phyloP scores from a whole-genome alignment of 2,113 vertebrate species.

The Nyctereutes procyonoides region DNA sequence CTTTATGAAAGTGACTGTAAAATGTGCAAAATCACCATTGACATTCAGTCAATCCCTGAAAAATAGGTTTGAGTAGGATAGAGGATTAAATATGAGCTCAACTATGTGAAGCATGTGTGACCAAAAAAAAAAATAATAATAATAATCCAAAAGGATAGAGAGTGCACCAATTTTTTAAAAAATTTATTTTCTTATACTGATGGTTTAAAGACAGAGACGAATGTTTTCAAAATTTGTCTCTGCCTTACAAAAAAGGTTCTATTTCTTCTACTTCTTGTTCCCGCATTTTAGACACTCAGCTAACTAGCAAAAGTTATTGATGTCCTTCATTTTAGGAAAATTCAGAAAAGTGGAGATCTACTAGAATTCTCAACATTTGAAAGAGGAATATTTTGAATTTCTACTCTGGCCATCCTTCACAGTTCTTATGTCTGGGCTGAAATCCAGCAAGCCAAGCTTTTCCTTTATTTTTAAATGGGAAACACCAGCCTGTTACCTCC shows the following conservation, averaged over 20 bases:
- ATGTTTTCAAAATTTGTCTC: not conserved
- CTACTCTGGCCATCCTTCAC: not conserved
- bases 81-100: constrained; percentile 55
- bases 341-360: not conserved
- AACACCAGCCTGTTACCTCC: not conserved
- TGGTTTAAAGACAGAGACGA: not conserved
- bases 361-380: not conserved
- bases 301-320: not conserved
- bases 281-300: not conserved
- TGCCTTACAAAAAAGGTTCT: not conserved
- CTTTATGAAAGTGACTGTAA: constrained; percentile 55
- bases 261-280: not conserved
- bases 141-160: not conserved
- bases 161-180: not conserved
- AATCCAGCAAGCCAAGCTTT: not conserved
- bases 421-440: not conserved
- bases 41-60: constrained; percentile 34
- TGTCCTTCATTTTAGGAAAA: not conserved
- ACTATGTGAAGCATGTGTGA: constrained; percentile 7
- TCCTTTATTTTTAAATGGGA: not conserved
- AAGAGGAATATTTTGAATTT: constrained; percentile 28
- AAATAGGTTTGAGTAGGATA: constrained; percentile 43
- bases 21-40: constrained; percentile 44
- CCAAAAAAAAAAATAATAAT: constrained; percentile 49
- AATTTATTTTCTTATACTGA: constrained; percentile 34